phyloP scores from a whole-genome alignment of 2,888 invertebrate genomes.

The Geotrupes spiniger region DNA sequence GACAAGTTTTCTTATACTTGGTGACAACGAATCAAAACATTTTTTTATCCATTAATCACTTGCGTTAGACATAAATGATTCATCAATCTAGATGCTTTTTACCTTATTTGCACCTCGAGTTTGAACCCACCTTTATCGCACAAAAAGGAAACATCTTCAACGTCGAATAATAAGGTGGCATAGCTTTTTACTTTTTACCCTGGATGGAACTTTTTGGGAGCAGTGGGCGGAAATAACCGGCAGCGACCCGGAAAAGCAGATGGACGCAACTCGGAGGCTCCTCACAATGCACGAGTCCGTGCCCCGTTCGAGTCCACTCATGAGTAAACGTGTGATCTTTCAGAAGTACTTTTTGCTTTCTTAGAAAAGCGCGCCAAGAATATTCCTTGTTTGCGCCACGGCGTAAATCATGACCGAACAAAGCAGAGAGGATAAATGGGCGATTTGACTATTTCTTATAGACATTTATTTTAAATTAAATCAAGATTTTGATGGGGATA shows the following conservation, averaged over 20 bases:
- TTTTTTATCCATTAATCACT: too few relatives aligned
- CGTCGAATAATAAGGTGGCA: slow-evolving; percentile 7
- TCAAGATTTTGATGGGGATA: too few relatives aligned
- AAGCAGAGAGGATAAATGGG: slow-evolving; percentile 1
- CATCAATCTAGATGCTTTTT: too few relatives aligned
- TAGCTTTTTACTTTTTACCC: slow-evolving; percentile 31
- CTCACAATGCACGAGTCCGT: slow-evolving; percentile 27
- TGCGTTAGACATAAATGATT: too few relatives aligned
- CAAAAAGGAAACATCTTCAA: too few relatives aligned
- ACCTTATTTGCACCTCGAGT: too few relatives aligned
- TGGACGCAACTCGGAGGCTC: slow-evolving; percentile 31
- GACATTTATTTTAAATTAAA: not conserved
- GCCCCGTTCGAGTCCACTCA: slow-evolving; percentile 30
- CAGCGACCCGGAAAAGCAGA: slow-evolving; percentile 48
- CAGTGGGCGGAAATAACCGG: slow-evolving; percentile 52
- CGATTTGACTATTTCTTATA: not conserved
- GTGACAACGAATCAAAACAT: too few relatives aligned
- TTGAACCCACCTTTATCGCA: too few relatives aligned
- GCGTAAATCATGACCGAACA: slow-evolving; percentile 12
- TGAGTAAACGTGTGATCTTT: slow-evolving; percentile 32
- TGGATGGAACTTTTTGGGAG: slow-evolving; percentile 33
- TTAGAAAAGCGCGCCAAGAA: slow-evolving; percentile 16
- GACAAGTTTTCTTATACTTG: too few relatives aligned
- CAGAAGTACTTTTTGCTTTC: slow-evolving; percentile 25
- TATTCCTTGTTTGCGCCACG: slow-evolving; percentile 16